Conservation (phyloP, 2,113 vertebrate species). For the Epinephelus moara region DNA sequence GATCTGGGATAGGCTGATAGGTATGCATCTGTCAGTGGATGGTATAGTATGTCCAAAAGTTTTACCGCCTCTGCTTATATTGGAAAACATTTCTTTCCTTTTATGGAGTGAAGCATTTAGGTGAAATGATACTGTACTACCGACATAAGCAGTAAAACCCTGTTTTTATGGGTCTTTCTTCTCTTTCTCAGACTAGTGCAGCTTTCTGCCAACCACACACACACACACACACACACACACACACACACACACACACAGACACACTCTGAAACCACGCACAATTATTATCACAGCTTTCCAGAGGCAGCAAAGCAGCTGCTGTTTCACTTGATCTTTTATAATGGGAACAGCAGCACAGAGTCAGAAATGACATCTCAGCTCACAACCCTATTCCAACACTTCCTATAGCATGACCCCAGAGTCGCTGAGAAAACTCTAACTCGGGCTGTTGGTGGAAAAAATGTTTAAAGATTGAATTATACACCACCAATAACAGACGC, state of each 20-base stretch:
- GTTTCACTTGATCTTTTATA: constrained; percentile 76
- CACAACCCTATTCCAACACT: constrained; percentile 61
- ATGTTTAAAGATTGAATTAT: constrained; percentile 66
- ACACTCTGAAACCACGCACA: constrained; percentile 54
- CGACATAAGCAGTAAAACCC: constrained; percentile 61
- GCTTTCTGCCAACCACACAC: constrained; percentile 27
- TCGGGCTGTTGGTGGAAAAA: constrained; percentile 51
- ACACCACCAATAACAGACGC: constrained; percentile 53
- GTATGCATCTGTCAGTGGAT: constrained; percentile 56
- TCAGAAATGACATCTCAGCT: constrained; percentile 73
- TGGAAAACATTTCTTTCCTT: constrained; percentile 59
- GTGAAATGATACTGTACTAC: constrained; percentile 62
- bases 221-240: constrained; percentile 8
- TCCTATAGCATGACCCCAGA: constrained; percentile 67
- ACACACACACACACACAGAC: constrained; percentile 9
- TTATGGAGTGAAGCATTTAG: constrained; percentile 46
- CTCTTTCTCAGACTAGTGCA: constrained; percentile 56
- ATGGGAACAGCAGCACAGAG: constrained; percentile 77
- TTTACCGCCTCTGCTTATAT: constrained; percentile 51
- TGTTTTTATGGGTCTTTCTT: constrained; percentile 58
- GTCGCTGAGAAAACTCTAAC: constrained; percentile 53
- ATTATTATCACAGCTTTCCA: constrained; percentile 77
- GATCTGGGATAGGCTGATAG: constrained; percentile 58
- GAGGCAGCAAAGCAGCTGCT: constrained; percentile 71
- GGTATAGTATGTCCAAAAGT: constrained; percentile 42